Evolutionary conservation across 1,140 invertebrate species (phyloP).

Genomic region (Dreissena polymorpha): DNA sequence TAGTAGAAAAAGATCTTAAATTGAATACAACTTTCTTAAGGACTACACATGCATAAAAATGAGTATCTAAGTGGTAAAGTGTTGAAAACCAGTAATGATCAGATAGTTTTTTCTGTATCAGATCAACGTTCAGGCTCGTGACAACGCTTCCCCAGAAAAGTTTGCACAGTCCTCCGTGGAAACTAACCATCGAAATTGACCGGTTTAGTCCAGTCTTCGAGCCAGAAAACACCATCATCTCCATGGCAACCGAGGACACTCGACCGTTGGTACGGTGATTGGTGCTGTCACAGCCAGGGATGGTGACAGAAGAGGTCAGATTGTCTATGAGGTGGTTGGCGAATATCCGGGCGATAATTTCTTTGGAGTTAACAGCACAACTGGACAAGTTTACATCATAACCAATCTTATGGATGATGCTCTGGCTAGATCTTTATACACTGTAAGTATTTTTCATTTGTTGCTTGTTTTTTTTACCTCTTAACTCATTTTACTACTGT

Average conservation of each 20-base stretch:
- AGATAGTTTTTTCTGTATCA: too few relatives aligned
- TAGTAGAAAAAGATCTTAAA: too few relatives aligned
- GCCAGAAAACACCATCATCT: not conserved
- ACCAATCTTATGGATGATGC: constrained; percentile 29
- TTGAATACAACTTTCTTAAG: too few relatives aligned
- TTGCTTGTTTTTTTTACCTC: too few relatives aligned
- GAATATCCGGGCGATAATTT: constrained; percentile 14
- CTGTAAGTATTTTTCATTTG: constrained; percentile 16
- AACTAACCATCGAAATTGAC: constrained; percentile 35
- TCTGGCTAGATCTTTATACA: not conserved
- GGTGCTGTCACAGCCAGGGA: constrained; percentile 20
- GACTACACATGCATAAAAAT: too few relatives aligned
- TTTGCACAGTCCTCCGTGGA: not conserved
- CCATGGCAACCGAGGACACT: constrained; percentile 1
- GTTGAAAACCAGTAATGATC: too few relatives aligned
- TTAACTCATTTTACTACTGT: too few relatives aligned
- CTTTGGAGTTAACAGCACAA: constrained; percentile 33
- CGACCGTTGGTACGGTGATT: not conserved
- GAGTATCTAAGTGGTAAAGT: too few relatives aligned
- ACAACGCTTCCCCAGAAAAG: constrained; percentile 29
- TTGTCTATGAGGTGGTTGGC: constrained; percentile 36
- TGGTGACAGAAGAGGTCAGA: constrained; percentile 33
- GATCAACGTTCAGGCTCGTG: constrained; percentile 28
- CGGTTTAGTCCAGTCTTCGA: constrained; percentile 1
- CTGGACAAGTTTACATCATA: constrained; percentile 29